Base-by-base conservation (phyloP, 1,140 invertebrate species). In the Reticulitermes speratus region DNA sequence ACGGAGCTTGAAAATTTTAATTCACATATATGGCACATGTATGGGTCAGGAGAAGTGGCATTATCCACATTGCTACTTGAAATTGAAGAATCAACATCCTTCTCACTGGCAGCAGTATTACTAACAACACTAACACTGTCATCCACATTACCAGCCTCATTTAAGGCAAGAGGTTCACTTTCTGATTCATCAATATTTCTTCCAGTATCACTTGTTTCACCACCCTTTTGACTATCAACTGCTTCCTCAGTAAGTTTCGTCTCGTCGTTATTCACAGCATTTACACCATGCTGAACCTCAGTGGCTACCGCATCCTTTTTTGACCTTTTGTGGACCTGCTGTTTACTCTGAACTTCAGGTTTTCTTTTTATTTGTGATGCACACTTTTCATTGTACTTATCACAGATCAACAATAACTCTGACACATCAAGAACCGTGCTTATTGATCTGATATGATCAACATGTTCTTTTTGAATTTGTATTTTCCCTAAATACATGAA, bases 401-500 rank as follows among this genome's bases (percentile, higher is more conserved):
- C 59, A 84, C 85, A 86, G 12, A 87, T 45, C 25, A 65, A 12
- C 38, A 84, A n/a, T 30, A 87, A 30, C 38, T 87, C 87, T 85
- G 82, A n/a, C 12, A 87, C 65, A 7, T 86, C 59, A 82, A 87
- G 81, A n/a, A 87, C n/a, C 25, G 84, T 85, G 3, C 88, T 88
- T 30, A 91, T 90, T 87, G 90, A 89, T 52, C 89, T 59, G n/a
- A 92, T 88, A 84, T 91, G 89, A 14, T 87, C 87, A 12, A 91
- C 48, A 52, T 89, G 87, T 30, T 84, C 85, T 38, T 87, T 82
- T 2, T 87, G 87, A 25, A 91, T 38, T 16, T 88, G 59, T 11
- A 91, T 88, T 25, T 87, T 87, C 38, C 89, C 90, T 2, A 89
- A 89, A 86, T 92, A 92, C 88, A 91, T 90, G 85, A 89, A 92